These are phyloP conservation scores for Heliornis fulica DNA, from an alignment of 2,113 vertebrate genomes.

Conservation along the genomic window DNA sequence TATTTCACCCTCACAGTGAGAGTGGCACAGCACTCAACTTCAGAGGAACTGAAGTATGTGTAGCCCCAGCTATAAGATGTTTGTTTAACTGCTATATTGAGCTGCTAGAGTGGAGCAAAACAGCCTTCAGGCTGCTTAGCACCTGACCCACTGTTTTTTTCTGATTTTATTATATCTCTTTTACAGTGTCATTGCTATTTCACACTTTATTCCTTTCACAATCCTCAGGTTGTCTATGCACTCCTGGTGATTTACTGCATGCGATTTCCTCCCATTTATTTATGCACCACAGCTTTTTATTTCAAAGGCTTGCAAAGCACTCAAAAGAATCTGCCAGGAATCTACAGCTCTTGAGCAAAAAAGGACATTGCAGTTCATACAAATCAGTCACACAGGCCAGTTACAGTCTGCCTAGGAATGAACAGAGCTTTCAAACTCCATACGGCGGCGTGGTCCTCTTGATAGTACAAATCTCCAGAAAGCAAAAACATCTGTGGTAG, in stretches of 20 bases:
- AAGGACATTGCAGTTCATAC: background rate
- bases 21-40: background rate
- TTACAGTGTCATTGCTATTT: constrained; percentile 69
- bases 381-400: background rate
- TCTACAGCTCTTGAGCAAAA: background rate
- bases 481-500: background rate
- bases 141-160: background rate
- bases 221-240: constrained; percentile 37
- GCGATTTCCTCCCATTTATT: constrained; percentile 59
- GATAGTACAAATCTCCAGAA: background rate
- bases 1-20: background rate
- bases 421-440: background rate
- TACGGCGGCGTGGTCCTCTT: background rate
- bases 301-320: background rate
- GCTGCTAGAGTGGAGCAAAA: background rate
- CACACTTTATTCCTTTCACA: constrained; percentile 71
- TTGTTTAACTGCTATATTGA: background rate
- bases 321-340: background rate
- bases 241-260: constrained; percentile 64
- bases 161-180: constrained; percentile 43
- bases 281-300: background rate
- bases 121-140: background rate
- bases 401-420: background rate
- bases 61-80: background rate
- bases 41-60: background rate